Percentiles rank a stretch among this genome's conserved stretches.
Conservation (phyloP, 2,797 vertebrate species). For the Crotalus adamanteus region DNA sequence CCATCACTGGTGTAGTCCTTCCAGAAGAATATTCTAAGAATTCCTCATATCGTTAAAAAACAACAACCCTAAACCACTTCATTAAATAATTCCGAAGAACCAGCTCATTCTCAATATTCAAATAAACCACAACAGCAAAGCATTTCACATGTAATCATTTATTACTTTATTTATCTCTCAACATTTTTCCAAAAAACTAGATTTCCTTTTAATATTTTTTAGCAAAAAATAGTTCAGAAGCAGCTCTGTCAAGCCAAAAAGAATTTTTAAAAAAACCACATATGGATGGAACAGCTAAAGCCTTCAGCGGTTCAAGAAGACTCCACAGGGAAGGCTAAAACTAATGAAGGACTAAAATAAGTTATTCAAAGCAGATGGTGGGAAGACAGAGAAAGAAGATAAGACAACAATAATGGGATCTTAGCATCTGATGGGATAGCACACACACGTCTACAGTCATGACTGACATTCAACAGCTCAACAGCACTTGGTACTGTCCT, state of each 20-base stretch:
- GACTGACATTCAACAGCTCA: neutral
- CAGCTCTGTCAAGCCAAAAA: slow-evolving; percentile 44
- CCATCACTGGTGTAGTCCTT: neutral
- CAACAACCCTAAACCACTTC: neutral
- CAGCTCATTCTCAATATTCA: neutral
- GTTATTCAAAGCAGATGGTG: neutral
- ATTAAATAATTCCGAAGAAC: neutral
- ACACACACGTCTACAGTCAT: neutral
- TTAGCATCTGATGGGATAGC: neutral
- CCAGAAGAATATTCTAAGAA: neutral
- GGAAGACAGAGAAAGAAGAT: neutral
- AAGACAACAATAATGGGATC: neutral
- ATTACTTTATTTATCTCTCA: slow-evolving; percentile 37
- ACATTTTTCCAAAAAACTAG: slow-evolving; percentile 57
- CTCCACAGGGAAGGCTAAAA: neutral
- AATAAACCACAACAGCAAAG: neutral
- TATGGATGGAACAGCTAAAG: neutral
- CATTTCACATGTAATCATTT: slow-evolving; percentile 4
- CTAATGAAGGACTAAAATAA: slow-evolving; percentile 10
- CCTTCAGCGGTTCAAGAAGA: neutral
- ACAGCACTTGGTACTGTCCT: neutral
- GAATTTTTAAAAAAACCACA: neutral
- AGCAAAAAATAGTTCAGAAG: slow-evolving; percentile 57
- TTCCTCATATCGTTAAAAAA: neutral
- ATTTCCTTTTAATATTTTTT: slow-evolving; percentile 54